Base-by-base conservation (phyloP, 2,797 vertebrate species). In the Bovichtus diacanthus region DNA sequence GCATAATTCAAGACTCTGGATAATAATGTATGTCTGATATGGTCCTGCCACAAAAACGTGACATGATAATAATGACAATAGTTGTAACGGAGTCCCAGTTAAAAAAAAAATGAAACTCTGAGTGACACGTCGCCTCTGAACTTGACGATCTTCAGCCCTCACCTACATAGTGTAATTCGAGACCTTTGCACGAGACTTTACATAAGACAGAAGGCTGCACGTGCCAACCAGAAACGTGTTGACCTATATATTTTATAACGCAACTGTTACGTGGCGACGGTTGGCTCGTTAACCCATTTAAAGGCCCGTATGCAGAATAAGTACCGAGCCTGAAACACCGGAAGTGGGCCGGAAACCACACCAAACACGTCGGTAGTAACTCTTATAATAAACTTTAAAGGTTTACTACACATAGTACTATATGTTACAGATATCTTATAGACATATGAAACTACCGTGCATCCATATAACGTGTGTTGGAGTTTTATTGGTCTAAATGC, bases 201-300 rank as follows among this genome's bases (percentile, higher is more conserved):
- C 78, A 73, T 93, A 93, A 93, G 84, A 76, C n/a, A 2, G 53
- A 36, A 51, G 84, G 36, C 81, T 74, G 85, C 92, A 93, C 89
- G 92, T 93, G 92, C 90, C 90, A 87, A 54, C 6, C 18, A 75
- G 29, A 87, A 91, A 92, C 92, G 85, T 92, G 92, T 91, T 93
- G 93, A 93, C 92, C 93, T 90, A 91, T 82, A 92, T 93, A 90
- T 92, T 88, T 90, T 90, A 91, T 90, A 92, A 94, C 86, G 18
- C 4, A 11, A 1, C 38, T 73, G 56, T 87, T 90, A 94, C 92
- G 90, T 90, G 91, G 63, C 18, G 54, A 34, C 62, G 11, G 58
- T 70, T 78, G 67, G 23, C 54, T 90, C 73, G 58, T 80, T 90
- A 92, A 90, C 88, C 85, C 79, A 71, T 85, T 88, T 88, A 18